Percentiles rank a stretch among this genome's conserved stretches.
These are phyloP conservation scores for Nyctalus aviator DNA, from an alignment of 2,797 vertebrate genomes.

Conservation along the genomic window DNA sequence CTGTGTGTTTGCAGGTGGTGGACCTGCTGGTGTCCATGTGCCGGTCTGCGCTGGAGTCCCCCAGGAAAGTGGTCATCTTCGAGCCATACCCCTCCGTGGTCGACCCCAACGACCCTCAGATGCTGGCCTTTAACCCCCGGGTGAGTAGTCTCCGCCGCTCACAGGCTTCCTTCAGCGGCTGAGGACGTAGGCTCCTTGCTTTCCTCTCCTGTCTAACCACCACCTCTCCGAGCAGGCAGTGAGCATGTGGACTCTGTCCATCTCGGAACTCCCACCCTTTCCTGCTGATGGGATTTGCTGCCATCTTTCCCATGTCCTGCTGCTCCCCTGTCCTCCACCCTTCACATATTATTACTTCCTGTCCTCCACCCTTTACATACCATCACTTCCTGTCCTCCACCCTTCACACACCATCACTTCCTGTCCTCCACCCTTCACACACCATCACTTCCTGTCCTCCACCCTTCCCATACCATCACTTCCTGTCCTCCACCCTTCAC, in stretches of 20 bases:
- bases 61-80: conserved; percentile 93
- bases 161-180: background rate
- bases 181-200: background rate
- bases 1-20: conserved; percentile 88
- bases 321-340: no score
- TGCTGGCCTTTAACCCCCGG: conserved; percentile 94
- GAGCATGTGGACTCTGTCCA: no score
- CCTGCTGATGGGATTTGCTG: background rate
- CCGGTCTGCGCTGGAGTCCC: conserved; percentile 93
- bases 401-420: no score
- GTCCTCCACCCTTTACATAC: no score
- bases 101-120: conserved; percentile 92
- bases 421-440: no score
- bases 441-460: no score
- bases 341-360: no score
- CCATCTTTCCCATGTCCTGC: no score
- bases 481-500: no score
- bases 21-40: conserved; percentile 94
- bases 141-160: conserved; percentile 74
- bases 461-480: no score
- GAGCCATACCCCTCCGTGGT: conserved; percentile 95
- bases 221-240: background rate
- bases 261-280: background rate
- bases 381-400: no score
- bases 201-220: background rate